Conservation (phyloP, 2,888 invertebrate species). For the Amblyjoppa proteus region DNA sequence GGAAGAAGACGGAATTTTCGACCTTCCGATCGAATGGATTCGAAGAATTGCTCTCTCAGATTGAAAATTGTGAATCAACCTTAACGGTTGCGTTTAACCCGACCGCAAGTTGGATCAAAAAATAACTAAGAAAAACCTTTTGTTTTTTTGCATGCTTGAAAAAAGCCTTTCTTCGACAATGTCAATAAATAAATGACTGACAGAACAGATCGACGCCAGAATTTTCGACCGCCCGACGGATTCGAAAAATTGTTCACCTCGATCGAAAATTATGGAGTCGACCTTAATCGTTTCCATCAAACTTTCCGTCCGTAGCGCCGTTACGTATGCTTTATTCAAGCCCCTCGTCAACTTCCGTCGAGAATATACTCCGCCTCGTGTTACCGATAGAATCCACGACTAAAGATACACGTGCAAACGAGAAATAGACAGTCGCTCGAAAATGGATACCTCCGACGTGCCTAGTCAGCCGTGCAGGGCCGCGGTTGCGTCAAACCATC, state of each 20-base stretch:
- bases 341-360: background rate
- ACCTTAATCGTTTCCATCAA: background rate
- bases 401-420: slow-evolving; percentile 15
- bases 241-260: background rate
- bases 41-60: no score
- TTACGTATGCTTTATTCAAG: background rate
- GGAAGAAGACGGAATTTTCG: no score
- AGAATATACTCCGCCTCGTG: slow-evolving; percentile 8
- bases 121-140: no score
- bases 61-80: no score
- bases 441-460: slow-evolving; percentile 42
- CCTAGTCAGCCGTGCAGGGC: slow-evolving; percentile 35
- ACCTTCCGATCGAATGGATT: no score
- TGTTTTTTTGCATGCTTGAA: background rate
- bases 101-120: no score
- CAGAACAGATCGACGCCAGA: background rate
- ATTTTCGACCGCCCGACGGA: background rate
- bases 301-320: background rate
- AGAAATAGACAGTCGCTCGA: slow-evolving; percentile 23
- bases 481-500: slow-evolving; percentile 18
- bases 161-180: background rate
- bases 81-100: no score
- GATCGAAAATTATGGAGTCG: no score
- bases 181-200: background rate
- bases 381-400: background rate